A percentile compares a stretch with the other conserved stretches of the same genome.
phyloP scores from a whole-genome alignment of 2,888 invertebrate species.

The Stictocephala bisonia region DNA sequence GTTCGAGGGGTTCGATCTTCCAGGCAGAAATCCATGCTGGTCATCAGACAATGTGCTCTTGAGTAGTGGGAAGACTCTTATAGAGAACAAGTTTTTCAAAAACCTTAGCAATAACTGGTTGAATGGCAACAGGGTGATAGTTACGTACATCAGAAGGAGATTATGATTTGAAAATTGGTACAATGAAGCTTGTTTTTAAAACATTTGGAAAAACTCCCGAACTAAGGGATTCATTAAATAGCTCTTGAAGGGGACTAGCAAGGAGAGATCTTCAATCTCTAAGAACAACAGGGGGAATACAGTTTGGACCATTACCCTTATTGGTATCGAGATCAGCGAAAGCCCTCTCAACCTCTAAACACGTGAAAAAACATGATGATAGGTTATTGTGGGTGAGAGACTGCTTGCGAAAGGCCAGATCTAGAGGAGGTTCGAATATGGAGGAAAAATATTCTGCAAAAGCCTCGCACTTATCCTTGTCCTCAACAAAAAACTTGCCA shows the following conservation, averaged over 20 bases:
- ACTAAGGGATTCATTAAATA: background rate
- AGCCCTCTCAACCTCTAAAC: background rate
- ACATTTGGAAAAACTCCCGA: background rate
- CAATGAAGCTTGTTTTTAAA: background rate
- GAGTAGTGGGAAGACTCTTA: background rate
- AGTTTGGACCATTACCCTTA: background rate
- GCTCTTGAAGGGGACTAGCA: background rate
- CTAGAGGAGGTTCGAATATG: background rate
- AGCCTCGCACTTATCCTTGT: background rate
- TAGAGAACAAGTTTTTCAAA: too few species aligned
- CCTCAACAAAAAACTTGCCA: background rate
- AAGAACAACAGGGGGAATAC: background rate
- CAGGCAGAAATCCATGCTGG: background rate
- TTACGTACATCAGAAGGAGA: background rate
- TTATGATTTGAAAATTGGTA: background rate
- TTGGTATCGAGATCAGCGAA: background rate
- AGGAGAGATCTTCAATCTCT: background rate
- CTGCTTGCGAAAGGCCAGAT: too few species aligned
- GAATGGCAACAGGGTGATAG: background rate
- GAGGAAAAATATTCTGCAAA: background rate
- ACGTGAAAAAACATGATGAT: background rate
- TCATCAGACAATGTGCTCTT: background rate
- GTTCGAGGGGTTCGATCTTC: background rate
- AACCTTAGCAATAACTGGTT: background rate
- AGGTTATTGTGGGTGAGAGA: background rate